A percentile compares a stretch with the other conserved stretches of the same genome.
Evolutionary conservation across 2,797 vertebrate genomes (phyloP).

Genomic region (Halcyon smyrnensis): DNA sequence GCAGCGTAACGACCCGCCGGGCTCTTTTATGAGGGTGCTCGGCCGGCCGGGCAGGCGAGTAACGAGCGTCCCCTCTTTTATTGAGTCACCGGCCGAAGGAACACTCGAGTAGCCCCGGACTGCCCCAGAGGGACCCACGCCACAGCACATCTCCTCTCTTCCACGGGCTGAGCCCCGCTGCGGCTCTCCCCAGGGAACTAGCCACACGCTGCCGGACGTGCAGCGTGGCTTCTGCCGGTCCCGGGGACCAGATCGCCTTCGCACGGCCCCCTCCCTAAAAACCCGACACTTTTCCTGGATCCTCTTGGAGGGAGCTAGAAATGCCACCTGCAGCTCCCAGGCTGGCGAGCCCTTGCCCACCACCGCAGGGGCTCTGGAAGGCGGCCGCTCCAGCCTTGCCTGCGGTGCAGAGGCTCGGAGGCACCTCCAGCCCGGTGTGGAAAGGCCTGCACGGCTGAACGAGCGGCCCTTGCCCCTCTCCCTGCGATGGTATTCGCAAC

Average conservation of each 20-base stretch:
- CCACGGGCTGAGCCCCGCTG: not conserved
- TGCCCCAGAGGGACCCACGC: not conserved
- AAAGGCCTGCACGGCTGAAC: not conserved
- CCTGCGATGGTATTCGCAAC: not conserved
- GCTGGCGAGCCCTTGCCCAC: rapidly evolving
- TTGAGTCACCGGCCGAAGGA: not conserved
- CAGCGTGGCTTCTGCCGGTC: not conserved
- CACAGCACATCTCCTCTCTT: rapidly evolving
- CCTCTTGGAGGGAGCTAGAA: rapidly evolving
- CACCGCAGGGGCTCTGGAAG: rapidly evolving
- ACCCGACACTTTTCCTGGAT: rapidly evolving
- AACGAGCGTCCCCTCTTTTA: not conserved
- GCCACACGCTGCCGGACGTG: not conserved
- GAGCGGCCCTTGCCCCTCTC: not conserved
- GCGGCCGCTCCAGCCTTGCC: not conserved
- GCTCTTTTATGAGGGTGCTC: not conserved
- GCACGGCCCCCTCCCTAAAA: not conserved
- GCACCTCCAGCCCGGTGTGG: not conserved
- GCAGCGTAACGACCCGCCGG: rapidly evolving
- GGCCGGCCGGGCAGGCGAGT: not conserved
- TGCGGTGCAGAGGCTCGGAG: rapidly evolving
- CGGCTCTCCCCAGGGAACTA: not conserved
- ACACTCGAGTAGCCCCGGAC: rapidly evolving
- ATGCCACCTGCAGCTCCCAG: not conserved
- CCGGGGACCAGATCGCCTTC: not conserved